Conservation (phyloP, 1,140 invertebrate species). For the Bradynema listronoti region DNA sequence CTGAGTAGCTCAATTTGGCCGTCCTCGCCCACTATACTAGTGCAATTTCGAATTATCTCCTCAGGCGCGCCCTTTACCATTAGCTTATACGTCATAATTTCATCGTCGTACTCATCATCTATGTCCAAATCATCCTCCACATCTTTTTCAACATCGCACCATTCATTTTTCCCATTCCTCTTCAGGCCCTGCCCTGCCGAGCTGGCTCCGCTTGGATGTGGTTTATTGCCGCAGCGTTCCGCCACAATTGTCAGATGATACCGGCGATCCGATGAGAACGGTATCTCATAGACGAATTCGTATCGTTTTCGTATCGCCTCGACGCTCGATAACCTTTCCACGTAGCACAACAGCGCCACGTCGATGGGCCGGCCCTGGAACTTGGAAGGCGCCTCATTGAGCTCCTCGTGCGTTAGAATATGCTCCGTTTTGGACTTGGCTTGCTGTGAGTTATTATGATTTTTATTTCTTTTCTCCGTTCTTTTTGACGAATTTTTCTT, state of each 20-base stretch:
- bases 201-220: not conserved
- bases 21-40: constrained; percentile 12
- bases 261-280: constrained; percentile 22
- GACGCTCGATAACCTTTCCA: constrained; percentile 22
- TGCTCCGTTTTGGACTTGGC: too few species aligned
- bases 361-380: constrained; percentile 22
- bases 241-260: constrained; percentile 34
- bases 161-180: too few species aligned
- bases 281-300: constrained; percentile 40
- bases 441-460: too few species aligned
- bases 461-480: too few species aligned
- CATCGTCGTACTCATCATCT: not conserved
- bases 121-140: too few species aligned
- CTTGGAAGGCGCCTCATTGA: constrained; percentile 17
- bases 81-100: constrained; percentile 21
- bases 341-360: constrained; percentile 37
- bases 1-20: constrained; percentile 18
- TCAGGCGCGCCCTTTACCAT: constrained; percentile 41
- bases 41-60: constrained; percentile 29
- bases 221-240: constrained; percentile 6
- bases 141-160: not conserved
- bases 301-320: constrained; percentile 21
- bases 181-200: not conserved
- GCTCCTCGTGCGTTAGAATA: constrained; percentile 9
- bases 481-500: too few species aligned